These are phyloP conservation scores for Calliphora vicina DNA, from an alignment of 1,140 invertebrate genomes.

Conservation along the genomic window DNA sequence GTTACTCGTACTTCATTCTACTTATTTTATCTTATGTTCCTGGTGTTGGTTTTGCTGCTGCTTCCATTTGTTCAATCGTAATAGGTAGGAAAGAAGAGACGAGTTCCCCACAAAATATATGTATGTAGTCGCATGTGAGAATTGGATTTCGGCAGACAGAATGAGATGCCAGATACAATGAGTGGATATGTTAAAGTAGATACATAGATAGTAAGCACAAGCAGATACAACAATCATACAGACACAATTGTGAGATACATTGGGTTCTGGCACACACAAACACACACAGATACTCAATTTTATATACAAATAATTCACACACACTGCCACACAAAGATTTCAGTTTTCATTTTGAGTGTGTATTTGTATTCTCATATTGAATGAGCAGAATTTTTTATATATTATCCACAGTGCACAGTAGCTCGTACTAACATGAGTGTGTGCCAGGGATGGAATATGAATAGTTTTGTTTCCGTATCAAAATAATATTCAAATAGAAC, in stretches of 20 bases:
- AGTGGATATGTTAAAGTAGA: constrained; percentile 18
- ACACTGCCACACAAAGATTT: neutral
- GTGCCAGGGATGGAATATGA: too few species aligned
- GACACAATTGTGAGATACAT: constrained; percentile 15
- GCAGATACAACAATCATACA: neutral
- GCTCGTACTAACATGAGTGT: too few species aligned
- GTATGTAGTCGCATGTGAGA: neutral
- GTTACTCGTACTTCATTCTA: too few species aligned
- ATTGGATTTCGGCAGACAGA: neutral
- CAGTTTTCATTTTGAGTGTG: neutral
- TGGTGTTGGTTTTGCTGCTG: neutral
- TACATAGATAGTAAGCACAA: neutral
- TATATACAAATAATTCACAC: neutral
- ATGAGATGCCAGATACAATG: constrained; percentile 28
- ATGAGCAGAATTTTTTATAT: neutral
- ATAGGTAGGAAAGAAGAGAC: neutral
- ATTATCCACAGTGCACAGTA: too few species aligned
- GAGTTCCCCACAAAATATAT: neutral
- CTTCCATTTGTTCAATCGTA: neutral
- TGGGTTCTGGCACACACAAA: neutral
- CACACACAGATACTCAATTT: constrained; percentile 14
- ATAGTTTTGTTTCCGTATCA: too few species aligned
- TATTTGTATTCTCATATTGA: neutral
- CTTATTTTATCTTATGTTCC: neutral
- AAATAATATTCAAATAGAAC: too few species aligned